Evolutionary conservation across 1,140 invertebrate species (phyloP), one percentile per base, ranked within the genome.

Genomic region (Hirudo medicinalis): DNA sequence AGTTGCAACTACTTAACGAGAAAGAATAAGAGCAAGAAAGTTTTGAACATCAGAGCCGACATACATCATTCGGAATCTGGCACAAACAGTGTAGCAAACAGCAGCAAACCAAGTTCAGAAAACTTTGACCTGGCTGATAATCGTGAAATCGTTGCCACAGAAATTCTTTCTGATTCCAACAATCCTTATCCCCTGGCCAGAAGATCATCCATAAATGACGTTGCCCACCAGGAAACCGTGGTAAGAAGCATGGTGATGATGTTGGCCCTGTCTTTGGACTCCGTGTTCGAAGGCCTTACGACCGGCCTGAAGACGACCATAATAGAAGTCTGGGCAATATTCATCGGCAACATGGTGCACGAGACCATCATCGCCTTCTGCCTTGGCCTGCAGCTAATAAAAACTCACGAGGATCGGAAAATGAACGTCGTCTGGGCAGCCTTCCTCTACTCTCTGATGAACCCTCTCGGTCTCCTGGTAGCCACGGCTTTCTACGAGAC

Each of bases 391-490:
- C 82, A 78, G 60, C 73, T 83, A 22, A 76, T 80, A 2, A 72
- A 76, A 55, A 72, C 79, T 22, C 63, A 73, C 69, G 43, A 66
- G 19, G 36, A 60, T 11, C 49, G 69, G 20, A 74, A 75, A 25
- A 74, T 77, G 20, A 71, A 78, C n/a, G 70, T 74, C 22, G 29
- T 74, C 36, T 43, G 71, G 11, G 57, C 70, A n/a, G 54, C 70
- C 22, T n/a, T 72, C 20, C 13, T 88, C 77, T 79, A 79, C 70
- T 88, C 89, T 0, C 76, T 88, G n/a, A 87, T 90, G 0, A 87
- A 88, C 25, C 88, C 90, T 0, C 72, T 84, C 22, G 84, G 84
- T 32, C 77, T 90, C 60, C 84, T 85, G 0, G 80, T 88, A 2
- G 89, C 83, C n/a, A 71, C 54, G 36, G 32, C n/a, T 17, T 22